These are phyloP conservation scores for Margaritifera margaritifera DNA, from an alignment of 2,888 invertebrate genomes.

Conservation along the genomic window DNA sequence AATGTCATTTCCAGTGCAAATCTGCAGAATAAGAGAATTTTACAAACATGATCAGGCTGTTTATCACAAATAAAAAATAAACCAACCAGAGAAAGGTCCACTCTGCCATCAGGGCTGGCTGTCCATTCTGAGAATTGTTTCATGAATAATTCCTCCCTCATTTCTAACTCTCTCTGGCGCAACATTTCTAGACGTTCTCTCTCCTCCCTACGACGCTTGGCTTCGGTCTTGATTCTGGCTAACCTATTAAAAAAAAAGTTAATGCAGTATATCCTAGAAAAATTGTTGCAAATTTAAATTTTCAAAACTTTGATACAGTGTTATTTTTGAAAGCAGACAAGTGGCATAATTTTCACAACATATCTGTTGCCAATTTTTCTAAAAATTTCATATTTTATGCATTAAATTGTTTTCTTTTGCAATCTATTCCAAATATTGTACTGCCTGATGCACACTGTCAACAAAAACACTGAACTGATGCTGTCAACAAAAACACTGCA, in stretches of 20 bases:
- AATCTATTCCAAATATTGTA: too few relatives aligned
- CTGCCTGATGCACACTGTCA: too few relatives aligned
- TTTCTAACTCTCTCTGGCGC: conserved; percentile 51
- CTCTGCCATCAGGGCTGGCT: conserved; percentile 46
- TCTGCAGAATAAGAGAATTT: too few relatives aligned
- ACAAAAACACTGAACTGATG: too few relatives aligned
- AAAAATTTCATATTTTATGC: too few relatives aligned
- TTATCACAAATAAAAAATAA: background rate
- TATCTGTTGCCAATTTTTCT: too few relatives aligned
- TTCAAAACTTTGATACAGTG: background rate
- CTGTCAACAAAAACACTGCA: too few relatives aligned
- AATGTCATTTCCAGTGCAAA: too few relatives aligned
- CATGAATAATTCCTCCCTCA: conserved; percentile 54
- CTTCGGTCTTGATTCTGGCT: conserved; percentile 70
- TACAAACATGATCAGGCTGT: too few relatives aligned
- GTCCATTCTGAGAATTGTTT: conserved; percentile 68
- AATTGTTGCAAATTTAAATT: background rate
- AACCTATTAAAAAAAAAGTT: conserved; percentile 44
- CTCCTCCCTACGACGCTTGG: conserved; percentile 64
- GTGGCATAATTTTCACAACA: background rate
- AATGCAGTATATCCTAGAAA: background rate
- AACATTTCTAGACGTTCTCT: conserved; percentile 58
- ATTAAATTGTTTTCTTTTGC: too few relatives aligned
- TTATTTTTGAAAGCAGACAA: background rate
- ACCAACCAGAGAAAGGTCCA: conserved; percentile 68